phyloP scores from a whole-genome alignment of 2,888 invertebrate genomes.

The Anagyrus pseudococci region DNA sequence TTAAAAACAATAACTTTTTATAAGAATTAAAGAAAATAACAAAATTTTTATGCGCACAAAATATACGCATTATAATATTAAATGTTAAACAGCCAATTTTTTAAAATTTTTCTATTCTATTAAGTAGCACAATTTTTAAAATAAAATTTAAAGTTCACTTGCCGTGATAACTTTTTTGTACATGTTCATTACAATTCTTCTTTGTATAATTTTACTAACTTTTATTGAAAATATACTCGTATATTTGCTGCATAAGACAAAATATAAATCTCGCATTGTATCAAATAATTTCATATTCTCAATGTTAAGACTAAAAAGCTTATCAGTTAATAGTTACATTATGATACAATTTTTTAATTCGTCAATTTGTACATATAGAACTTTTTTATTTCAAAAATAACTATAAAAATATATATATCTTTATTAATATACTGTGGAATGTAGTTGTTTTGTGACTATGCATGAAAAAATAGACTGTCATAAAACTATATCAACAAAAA shows the following conservation, averaged over 20 bases:
- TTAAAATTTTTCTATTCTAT: conserved; percentile 1
- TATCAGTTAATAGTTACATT: conserved; percentile 18
- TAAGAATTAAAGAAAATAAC: no score
- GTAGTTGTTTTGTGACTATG: conserved; percentile 29
- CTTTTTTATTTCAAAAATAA: conserved; percentile 23
- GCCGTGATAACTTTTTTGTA: conserved; percentile 22
- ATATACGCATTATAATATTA: background rate
- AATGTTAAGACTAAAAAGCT: conserved; percentile 16
- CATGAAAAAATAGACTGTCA: conserved; percentile 37
- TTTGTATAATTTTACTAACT: conserved; percentile 9
- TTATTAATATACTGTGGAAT: conserved; percentile 34
- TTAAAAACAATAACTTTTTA: conserved; percentile 7
- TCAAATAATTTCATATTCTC: conserved; percentile 25
- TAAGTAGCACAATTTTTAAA: conserved; percentile 1
- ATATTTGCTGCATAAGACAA: conserved; percentile 23
- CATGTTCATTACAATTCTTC: conserved; percentile 3
- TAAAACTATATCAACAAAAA: conserved; percentile 12
- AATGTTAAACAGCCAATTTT: background rate
- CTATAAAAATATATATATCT: conserved; percentile 37
- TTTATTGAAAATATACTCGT: conserved; percentile 31
- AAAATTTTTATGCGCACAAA: conserved; percentile 9
- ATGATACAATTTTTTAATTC: conserved; percentile 27
- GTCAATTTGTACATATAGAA: conserved; percentile 23
- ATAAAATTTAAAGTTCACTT: conserved; percentile 32
- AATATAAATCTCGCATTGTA: conserved; percentile 35